These are phyloP conservation scores for Chalcis sispes DNA, from an alignment of 2,888 invertebrate species.

Conservation along the genomic window DNA sequence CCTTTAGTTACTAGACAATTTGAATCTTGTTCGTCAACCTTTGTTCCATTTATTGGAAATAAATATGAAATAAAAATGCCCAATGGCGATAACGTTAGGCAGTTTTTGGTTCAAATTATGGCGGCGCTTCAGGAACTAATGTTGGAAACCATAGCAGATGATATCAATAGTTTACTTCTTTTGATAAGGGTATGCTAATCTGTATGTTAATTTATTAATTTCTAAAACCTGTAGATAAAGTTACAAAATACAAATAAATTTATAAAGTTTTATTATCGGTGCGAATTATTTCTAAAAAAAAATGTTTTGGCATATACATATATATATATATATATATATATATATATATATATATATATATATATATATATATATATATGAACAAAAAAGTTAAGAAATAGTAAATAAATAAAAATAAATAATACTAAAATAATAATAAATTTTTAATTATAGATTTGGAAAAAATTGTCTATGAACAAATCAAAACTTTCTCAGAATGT, in stretches of 20 bases:
- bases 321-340: too few species aligned
- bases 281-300: too few species aligned
- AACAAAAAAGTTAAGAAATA: background rate
- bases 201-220: background rate
- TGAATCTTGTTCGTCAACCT: conserved; percentile 12
- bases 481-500: conserved; percentile 71
- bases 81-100: conserved; percentile 84
- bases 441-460: conserved; percentile 30
- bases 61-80: conserved; percentile 77
- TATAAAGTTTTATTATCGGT: too few species aligned
- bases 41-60: conserved; percentile 68
- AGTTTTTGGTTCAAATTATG: conserved; percentile 80
- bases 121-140: conserved; percentile 82
- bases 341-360: too few species aligned
- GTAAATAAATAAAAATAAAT: too few species aligned
- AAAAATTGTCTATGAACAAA: conserved; percentile 8
- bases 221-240: too few species aligned
- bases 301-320: too few species aligned
- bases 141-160: conserved; percentile 84
- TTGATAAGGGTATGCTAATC: conserved; percentile 15
- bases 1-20: conserved; percentile 49
- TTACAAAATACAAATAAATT: background rate
- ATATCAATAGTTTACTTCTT: conserved; percentile 84
- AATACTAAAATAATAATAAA: background rate
- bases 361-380: too few species aligned